These are phyloP conservation scores for Plumapathes pennacea DNA, from an alignment of 92 coral and sea anemone species.

Conservation along the genomic window DNA sequence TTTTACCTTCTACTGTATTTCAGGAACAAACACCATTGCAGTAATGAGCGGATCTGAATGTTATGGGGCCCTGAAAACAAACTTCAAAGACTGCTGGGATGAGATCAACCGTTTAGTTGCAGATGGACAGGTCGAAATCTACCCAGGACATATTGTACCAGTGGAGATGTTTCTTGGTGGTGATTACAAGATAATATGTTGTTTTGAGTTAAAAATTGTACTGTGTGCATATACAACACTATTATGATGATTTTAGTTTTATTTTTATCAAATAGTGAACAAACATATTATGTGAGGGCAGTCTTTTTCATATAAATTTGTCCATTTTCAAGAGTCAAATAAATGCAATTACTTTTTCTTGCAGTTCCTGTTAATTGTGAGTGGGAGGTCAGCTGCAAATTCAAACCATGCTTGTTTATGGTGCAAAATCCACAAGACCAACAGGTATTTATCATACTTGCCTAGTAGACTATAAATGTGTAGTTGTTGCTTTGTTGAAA, in stretches of 20 bases:
- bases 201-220: no score
- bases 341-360: no score
- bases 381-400: slow-evolving; percentile 31
- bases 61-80: slow-evolving; percentile 14
- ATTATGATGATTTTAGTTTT: no score
- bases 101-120: slow-evolving; percentile 40
- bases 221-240: no score
- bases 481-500: no score
- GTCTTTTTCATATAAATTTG: no score
- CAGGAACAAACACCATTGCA: slow-evolving; percentile 50
- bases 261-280: no score
- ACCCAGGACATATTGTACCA: slow-evolving; percentile 43
- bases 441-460: slow-evolving; percentile 9
- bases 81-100: slow-evolving; percentile 42
- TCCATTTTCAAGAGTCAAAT: no score
- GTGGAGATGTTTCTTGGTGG: slow-evolving; percentile 56
- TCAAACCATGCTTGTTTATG: slow-evolving; percentile 34
- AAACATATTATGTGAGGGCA: no score
- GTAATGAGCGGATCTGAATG: slow-evolving; percentile 51
- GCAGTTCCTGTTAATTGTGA: slow-evolving; percentile 32
- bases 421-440: slow-evolving; percentile 28
- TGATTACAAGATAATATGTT: slow-evolving; percentile 45
- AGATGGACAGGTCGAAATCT: slow-evolving; percentile 50
- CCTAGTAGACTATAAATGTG: no score
- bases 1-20: no score